Evolutionary conservation across 1,140 invertebrate genomes (phyloP), one percentile per base, ranked within the genome.

Genomic region (Drosophila virilis): DNA sequence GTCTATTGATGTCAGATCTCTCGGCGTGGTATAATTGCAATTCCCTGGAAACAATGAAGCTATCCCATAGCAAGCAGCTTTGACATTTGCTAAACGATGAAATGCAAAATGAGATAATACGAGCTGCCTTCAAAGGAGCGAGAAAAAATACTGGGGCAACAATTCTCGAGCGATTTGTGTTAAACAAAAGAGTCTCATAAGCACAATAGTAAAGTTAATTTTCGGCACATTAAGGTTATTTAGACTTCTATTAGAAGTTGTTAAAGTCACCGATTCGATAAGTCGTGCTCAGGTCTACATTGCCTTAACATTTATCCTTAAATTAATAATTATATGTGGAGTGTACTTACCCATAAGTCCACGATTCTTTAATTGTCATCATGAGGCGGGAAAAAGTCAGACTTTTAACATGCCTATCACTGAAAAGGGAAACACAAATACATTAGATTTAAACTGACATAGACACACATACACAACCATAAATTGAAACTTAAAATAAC

Each of bases 71-170:
- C 33, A 48, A 60, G 32, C 40, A 66, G 48, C 67, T 78, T 76
- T 74, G 78, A 80, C 73, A 78, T 79, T 83, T 82, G 54, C 51
- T 46, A 22, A 10, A 15, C 15, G 48, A 51, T 73, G 73, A 78
- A 67, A 78, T 67, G 62, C 71, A 64, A 76, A 83, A 79, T 83
- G 67, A 77, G 64, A 76, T 83, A 84, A 83, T 79, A 76, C 62
- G 72, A 76, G 67, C 61, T 67, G 69, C 38, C 60, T 60, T 60
- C 17, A 15, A 43, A 40, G 51, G 38, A 42, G n/a, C 48, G 38
- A 45, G 4, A 28, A 28, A 28, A 28, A 28, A 28, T 28, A 43
- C 50, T 35, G 28, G 51, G 54, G 62, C 33, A 42, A 45, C 3
- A 70, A 62, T 67, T 52, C 75, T 55, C 65, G 2, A 38, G 76